Base-by-base conservation (phyloP, 2,888 invertebrate species). In the Drosophila buzzatii region DNA sequence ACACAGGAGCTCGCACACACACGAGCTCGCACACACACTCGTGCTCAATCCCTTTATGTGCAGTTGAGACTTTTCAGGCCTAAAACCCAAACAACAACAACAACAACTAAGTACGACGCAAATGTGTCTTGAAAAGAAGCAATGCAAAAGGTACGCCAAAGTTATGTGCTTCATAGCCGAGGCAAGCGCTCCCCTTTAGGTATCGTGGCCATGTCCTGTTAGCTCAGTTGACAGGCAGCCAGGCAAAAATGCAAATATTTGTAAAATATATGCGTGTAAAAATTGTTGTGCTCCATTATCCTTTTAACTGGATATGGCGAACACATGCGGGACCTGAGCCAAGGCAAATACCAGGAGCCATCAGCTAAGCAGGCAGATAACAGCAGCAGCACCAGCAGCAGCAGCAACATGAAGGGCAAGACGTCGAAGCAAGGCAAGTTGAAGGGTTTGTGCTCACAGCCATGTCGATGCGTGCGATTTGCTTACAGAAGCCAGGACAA, bases 191-290 rank as follows among this genome's bases (percentile, higher is more conserved):
- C 18, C 16, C 37, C 20, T 41, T 39, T 41, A 18, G 55, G 55
- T 44, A 37, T 37, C 45, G 37, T 37, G 52, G 37, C 42, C 47
- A 57, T 62, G 55, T 47, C 41, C 39, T 61, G 53, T 44, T 73
- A 62, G 71, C 74, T 74, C 70, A 71, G 85, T 82, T 89, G 85
- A 72, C 87, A 84, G 72, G 85, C 76, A 76, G 79, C 72, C 51
- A 70, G 82, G 85, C 61, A 89, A 87, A 90, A 90, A 87, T 90
- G 87, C 87, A 87, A 87, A 87, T 87, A 87, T 90, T 87, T 90
- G 88, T 85, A 89, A 88, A 90, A 87, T 90, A 90, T 90, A 89
- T 87, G 90, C 90, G 87, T 85, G 90, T 87, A 87, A 87, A 90
- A 87, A 87, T 90, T 86, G 90, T 90, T 90, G 90, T 90, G 86